A percentile compares a stretch with the other conserved stretches of the same genome.
Evolutionary conservation across 2,797 vertebrate species (phyloP).

Genomic region (Acanthurus tractus): DNA sequence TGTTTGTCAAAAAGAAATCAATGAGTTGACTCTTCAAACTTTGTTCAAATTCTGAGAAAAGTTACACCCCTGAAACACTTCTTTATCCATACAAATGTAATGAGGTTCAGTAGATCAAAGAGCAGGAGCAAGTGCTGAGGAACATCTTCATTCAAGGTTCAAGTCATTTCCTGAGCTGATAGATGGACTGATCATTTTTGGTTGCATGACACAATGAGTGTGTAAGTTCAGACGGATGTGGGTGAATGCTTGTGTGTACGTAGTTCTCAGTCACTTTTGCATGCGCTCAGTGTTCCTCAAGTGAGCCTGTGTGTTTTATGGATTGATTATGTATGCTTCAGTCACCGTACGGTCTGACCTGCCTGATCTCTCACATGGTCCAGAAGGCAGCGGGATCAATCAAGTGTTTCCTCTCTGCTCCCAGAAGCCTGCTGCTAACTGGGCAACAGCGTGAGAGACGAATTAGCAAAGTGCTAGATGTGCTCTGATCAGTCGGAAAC

Average conservation of each 20-base stretch:
- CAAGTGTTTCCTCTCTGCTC: constrained; percentile 41
- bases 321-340: constrained; percentile 19
- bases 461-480: constrained; percentile 41
- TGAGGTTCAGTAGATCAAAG: constrained; percentile 41
- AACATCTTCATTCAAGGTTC: constrained; percentile 23
- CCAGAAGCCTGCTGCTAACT: not conserved
- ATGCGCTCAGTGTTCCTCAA: not conserved
- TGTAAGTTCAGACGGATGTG: not conserved
- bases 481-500: constrained; percentile 40
- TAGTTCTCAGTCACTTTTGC: not conserved
- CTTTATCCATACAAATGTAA: constrained; percentile 16
- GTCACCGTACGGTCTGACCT: constrained; percentile 43
- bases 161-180: constrained; percentile 9
- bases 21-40: not conserved
- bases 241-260: not conserved
- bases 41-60: constrained; percentile 4
- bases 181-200: constrained; percentile 11
- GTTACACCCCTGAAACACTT: not conserved
- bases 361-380: constrained; percentile 46
- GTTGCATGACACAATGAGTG: constrained; percentile 3
- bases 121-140: constrained; percentile 18
- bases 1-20: not conserved
- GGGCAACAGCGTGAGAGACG: constrained; percentile 48
- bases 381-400: constrained; percentile 36
- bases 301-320: not conserved